phyloP scores from a whole-genome alignment of 2,113 vertebrate species.

The Elaphurus davidianus region DNA sequence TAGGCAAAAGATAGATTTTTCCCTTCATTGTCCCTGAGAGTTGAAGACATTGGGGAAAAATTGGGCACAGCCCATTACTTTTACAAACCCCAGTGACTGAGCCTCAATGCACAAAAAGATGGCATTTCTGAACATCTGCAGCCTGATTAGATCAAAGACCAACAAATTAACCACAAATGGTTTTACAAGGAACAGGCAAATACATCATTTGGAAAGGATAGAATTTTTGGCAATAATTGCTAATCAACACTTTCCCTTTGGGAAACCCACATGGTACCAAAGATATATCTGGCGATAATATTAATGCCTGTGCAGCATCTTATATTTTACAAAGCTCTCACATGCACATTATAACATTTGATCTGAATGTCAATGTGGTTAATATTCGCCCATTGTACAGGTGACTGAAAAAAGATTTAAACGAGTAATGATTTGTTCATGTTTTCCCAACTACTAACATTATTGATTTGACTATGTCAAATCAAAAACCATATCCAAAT shows the following conservation, averaged over 20 bases:
- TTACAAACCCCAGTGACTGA: slow-evolving; percentile 63
- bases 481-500: not conserved
- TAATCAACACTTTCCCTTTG: slow-evolving; percentile 39
- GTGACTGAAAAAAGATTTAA: not conserved
- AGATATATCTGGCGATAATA: not conserved
- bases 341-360: rapidly evolving
- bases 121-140: slow-evolving; percentile 62
- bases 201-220: slow-evolving; percentile 53
- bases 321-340: not conserved
- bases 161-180: slow-evolving; percentile 71
- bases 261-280: not conserved
- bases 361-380: not conserved
- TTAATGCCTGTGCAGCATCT: not conserved
- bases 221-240: slow-evolving; percentile 57
- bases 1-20: slow-evolving; percentile 73
- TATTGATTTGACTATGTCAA: not conserved
- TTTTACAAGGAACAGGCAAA: slow-evolving; percentile 64
- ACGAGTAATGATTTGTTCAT: not conserved
- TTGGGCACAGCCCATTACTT: slow-evolving; percentile 77
- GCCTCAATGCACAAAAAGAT: slow-evolving; percentile 67
- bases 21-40: slow-evolving; percentile 66
- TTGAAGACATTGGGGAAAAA: slow-evolving; percentile 69
- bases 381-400: slow-evolving; percentile 9
- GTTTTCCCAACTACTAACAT: not conserved
- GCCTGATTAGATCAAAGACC: slow-evolving; percentile 71